Evolutionary conservation across 2,888 invertebrate genomes (phyloP).

Genomic region (Plagiodera versicolora): DNA sequence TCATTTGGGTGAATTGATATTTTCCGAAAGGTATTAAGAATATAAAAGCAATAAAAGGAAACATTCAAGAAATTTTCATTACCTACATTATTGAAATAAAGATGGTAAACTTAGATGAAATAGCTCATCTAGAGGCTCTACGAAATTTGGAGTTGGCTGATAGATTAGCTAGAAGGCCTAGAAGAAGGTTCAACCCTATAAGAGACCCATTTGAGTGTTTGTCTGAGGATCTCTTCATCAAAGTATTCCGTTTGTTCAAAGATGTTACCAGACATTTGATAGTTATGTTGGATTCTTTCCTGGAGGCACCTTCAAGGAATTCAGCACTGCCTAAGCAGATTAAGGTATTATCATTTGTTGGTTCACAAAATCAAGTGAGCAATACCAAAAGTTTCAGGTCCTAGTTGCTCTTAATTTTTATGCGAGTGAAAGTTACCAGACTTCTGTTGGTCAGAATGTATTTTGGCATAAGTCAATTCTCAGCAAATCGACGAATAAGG

Average conservation of each 20-base stretch:
- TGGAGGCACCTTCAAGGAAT: slow-evolving; percentile 3
- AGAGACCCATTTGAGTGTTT: slow-evolving; percentile 8
- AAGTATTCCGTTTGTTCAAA: slow-evolving; percentile 9
- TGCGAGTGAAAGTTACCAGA: slow-evolving; percentile 20
- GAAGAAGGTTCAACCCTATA: slow-evolving; percentile 5
- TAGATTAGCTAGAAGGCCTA: background rate
- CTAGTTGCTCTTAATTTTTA: slow-evolving; percentile 19
- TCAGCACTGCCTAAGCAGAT: slow-evolving; percentile 14
- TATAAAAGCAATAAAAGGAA: background rate
- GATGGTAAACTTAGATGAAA: background rate
- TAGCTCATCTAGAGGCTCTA: background rate
- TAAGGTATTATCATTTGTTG: slow-evolving; percentile 5
- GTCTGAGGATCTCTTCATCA: slow-evolving; percentile 3
- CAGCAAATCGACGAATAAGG: slow-evolving; percentile 15
- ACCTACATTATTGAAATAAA: background rate
- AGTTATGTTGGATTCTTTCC: background rate
- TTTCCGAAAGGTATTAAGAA: background rate
- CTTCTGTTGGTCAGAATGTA: slow-evolving; percentile 16
- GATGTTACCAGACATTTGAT: slow-evolving; percentile 1
- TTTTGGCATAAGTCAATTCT: slow-evolving; percentile 16
- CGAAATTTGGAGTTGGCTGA: slow-evolving; percentile 14
- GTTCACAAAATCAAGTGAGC: background rate
- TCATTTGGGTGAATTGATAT: background rate
- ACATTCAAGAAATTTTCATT: background rate
- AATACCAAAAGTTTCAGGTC: slow-evolving; percentile 7